A percentile compares a stretch with the other conserved stretches of the same genome.
Evolutionary conservation across 2,888 invertebrate genomes (phyloP).

Genomic region (Nomada ruficornis): DNA sequence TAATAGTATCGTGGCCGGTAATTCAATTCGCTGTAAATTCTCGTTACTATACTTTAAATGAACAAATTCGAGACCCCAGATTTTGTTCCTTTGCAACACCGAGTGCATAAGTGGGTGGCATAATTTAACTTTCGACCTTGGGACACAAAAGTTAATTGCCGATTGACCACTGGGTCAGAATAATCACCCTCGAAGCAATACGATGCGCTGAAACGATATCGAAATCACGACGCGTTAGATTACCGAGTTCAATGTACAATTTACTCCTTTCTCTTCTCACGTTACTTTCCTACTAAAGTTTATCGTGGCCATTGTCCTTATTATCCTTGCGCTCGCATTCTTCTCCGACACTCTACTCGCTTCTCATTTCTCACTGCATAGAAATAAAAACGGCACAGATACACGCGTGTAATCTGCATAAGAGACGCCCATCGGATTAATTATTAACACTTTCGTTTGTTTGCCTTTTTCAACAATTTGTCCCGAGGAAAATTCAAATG

Average conservation of each 20-base stretch:
- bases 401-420: not conserved
- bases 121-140: not conserved
- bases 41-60: no score
- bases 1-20: no score
- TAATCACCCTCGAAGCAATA: not conserved
- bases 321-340: constrained; percentile 6
- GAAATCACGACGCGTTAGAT: not conserved
- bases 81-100: no score
- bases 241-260: constrained; percentile 11
- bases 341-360: not conserved
- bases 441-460: not conserved
- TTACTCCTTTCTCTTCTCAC: constrained; percentile 27
- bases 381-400: not conserved
- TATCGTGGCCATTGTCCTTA: constrained; percentile 14
- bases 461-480: not conserved
- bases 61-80: no score
- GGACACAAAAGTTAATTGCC: constrained; percentile 1
- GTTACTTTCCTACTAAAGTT: constrained; percentile 24
- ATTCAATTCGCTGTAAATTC: no score
- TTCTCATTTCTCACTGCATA: not conserved
- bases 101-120: no score
- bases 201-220: constrained; percentile 5
- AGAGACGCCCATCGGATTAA: not conserved
- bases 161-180: not conserved
- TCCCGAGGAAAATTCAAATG: not conserved